phyloP scores from a whole-genome alignment of 1,140 invertebrate genomes.

The Drosophila ironensis region DNA sequence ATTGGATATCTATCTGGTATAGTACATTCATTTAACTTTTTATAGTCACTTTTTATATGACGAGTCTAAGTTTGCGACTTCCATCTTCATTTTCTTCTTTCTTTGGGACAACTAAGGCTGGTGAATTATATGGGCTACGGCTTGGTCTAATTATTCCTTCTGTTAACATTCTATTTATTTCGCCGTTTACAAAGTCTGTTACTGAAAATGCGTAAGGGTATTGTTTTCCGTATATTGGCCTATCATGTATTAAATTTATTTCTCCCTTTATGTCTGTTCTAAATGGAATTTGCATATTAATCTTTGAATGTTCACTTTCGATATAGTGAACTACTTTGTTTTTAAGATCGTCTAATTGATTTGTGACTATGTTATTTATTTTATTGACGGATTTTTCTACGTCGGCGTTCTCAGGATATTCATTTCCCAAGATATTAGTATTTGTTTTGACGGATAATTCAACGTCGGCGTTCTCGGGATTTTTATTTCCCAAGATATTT shows the following conservation, averaged over 20 bases:
- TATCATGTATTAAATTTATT: not conserved
- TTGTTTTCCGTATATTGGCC: not conserved
- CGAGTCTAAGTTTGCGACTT: not conserved
- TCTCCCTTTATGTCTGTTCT: not conserved
- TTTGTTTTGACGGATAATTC: too few species aligned
- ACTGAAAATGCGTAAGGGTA: not conserved
- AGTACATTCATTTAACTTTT: constrained; percentile 3
- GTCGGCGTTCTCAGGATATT: too few species aligned
- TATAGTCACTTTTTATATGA: not conserved
- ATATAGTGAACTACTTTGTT: not conserved
- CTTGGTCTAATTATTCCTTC: not conserved
- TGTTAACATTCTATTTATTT: not conserved
- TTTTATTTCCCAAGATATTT: not conserved
- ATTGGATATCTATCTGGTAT: not conserved
- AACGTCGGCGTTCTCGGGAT: not conserved
- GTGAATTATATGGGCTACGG: not conserved
- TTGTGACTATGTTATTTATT: not conserved
- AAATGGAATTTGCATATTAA: not conserved
- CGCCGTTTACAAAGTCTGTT: not conserved
- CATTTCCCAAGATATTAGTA: too few species aligned
- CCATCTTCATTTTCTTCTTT: not conserved
- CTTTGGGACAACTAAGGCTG: not conserved
- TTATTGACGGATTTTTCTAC: too few species aligned
- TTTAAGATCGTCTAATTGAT: not conserved
- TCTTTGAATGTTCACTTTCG: not conserved